A percentile compares a stretch with the other conserved stretches of the same genome.
Evolutionary conservation across 2,113 vertebrate species (phyloP).

Genomic region (Morone chrysops): DNA sequence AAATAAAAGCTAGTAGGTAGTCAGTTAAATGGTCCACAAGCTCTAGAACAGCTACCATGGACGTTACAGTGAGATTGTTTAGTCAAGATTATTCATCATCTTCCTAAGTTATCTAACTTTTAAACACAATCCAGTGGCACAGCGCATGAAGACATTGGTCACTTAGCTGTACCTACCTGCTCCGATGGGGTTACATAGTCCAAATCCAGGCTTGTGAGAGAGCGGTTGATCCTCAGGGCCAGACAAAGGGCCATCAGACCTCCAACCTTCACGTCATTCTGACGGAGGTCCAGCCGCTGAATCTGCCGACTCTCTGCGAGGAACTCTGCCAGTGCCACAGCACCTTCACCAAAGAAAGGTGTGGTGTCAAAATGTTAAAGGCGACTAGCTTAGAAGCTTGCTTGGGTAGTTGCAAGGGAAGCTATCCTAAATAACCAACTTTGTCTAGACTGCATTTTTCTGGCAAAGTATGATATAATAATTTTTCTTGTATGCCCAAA

Average conservation of each 20-base stretch:
- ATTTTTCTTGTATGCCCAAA: neutral
- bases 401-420: neutral
- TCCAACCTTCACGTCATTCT: conserved; percentile 74
- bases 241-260: conserved; percentile 77
- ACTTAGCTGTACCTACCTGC: conserved; percentile 63
- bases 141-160: too few relatives aligned
- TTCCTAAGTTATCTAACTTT: neutral
- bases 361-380: neutral
- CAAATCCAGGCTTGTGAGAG: conserved; percentile 74
- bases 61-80: neutral
- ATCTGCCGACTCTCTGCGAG: conserved; percentile 67
- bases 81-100: neutral
- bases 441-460: neutral
- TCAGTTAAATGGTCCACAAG: neutral
- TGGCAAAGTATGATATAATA: neutral
- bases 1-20: too few relatives aligned
- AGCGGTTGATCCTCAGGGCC: conserved; percentile 72
- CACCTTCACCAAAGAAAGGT: conserved; percentile 39
- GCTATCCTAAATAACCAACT: neutral
- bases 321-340: conserved; percentile 81
- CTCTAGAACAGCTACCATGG: neutral
- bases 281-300: conserved; percentile 73
- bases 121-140: neutral
- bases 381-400: neutral
- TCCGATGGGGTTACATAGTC: conserved; percentile 68